Conservation (phyloP, 2,888 invertebrate genomes). For the Agrochola macilenta region DNA sequence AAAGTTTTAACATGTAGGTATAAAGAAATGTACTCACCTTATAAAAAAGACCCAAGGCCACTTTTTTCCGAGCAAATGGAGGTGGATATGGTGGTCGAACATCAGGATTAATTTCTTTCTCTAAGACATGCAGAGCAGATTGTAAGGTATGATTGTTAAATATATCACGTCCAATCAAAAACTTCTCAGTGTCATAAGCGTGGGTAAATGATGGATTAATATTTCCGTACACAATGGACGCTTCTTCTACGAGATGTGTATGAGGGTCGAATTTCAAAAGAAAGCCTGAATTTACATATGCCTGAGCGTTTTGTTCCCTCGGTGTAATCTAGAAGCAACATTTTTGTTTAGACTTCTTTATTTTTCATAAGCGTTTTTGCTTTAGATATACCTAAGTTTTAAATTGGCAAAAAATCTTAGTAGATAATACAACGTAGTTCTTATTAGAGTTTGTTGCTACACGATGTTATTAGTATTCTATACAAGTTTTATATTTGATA, state of each 20-base stretch:
- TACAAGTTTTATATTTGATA: constrained; percentile 11
- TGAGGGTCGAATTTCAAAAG: constrained; percentile 88
- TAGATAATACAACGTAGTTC: background rate
- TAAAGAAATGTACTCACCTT: constrained; percentile 87
- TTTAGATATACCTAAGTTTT: background rate
- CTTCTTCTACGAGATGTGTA: constrained; percentile 74
- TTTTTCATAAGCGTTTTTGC: constrained; percentile 7
- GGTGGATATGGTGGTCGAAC: constrained; percentile 91
- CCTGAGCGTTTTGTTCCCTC: constrained; percentile 93
- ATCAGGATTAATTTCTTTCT: constrained; percentile 91
- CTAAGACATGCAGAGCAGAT: constrained; percentile 87
- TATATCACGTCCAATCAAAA: constrained; percentile 79
- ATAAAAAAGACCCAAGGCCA: constrained; percentile 92
- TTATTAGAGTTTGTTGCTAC: background rate
- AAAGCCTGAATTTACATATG: constrained; percentile 93
- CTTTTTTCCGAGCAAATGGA: constrained; percentile 90
- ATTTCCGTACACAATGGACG: constrained; percentile 92
- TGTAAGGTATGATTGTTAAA: constrained; percentile 82
- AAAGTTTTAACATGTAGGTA: background rate
- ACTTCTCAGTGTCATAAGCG: constrained; percentile 90
- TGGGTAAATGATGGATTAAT: constrained; percentile 90
- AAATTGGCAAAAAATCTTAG: background rate
- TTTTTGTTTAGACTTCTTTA: constrained; percentile 13
- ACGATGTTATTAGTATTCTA: background rate
- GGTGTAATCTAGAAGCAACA: constrained; percentile 90